Conservation (phyloP, 2,797 vertebrate species). For the Limnodromus scolopaceus region DNA sequence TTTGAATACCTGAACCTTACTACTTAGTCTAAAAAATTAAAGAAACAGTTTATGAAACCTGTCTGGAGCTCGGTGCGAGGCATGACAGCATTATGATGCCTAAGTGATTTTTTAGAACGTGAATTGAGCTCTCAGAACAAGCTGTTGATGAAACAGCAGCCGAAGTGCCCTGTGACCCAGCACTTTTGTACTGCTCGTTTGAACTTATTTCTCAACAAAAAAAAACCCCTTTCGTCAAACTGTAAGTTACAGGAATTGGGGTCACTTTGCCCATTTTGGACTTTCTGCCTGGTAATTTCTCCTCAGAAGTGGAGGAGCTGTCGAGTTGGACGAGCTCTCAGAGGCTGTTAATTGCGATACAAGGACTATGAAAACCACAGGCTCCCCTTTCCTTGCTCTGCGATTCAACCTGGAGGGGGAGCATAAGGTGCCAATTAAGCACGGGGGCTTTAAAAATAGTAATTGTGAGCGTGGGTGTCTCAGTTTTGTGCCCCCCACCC, state of each 20-base stretch:
- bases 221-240: background rate
- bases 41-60: background rate
- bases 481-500: fast-evolving
- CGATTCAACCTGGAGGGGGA: background rate
- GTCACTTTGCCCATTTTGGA: background rate
- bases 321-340: background rate
- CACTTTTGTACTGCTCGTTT: fast-evolving
- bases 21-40: background rate
- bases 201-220: background rate
- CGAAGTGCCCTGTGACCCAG: fast-evolving
- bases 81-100: background rate
- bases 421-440: fast-evolving
- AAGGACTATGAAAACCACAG: background rate
- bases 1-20: background rate
- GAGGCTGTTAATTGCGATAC: fast-evolving
- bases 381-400: background rate
- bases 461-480: fast-evolving
- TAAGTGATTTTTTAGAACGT: background rate
- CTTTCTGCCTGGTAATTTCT: background rate
- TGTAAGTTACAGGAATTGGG: fast-evolving
- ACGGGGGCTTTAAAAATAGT: fast-evolving
- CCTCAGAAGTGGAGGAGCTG: background rate
- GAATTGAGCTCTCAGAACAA: background rate
- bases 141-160: background rate
- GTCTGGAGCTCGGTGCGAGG: background rate